Evolutionary conservation across 2,113 vertebrate species (phyloP), one percentile per base, ranked within the genome.

Genomic region (Pelvicachromis taeniatus): DNA sequence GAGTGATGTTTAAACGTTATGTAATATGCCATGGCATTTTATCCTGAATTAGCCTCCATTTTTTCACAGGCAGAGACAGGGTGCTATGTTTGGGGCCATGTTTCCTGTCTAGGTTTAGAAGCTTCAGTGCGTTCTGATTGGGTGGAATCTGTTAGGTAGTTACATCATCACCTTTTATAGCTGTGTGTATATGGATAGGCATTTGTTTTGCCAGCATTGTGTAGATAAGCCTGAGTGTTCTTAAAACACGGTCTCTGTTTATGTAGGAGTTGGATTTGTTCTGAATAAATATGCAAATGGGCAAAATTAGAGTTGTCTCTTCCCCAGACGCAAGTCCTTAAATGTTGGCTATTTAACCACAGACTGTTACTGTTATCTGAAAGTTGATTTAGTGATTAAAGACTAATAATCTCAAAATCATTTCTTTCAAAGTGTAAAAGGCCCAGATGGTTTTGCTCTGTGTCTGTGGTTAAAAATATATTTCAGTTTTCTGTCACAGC

Each of bases 1-100:
- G 4, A 93, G 93, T 93, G 86, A 91, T 91, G 90, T 94, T 87
- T 89, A 73, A 91, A 79, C 80, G 80, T 95, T 89, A 94, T 84
- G 91, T 93, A 95, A 95, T 81, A 83, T 88, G 91, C 59, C 89
- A 87, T 23, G 82, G 85, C 84, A 79, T 93, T 93, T 93, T 85
- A 19, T 92, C 81, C 85, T 38, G 78, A 26, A 61, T 82, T 85
- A 89, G 91, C 87, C 86, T 83, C 82, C 80, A 65, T 89, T 73
- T 83, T 83, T 83, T 85, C 79, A 83, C 54, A 73, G 65, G 26
- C 45, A 84, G 52, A 79, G 83, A 50, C 58, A 26, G 50, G 2
- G 9, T 7, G 12, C 84, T 77, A 63, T 40, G 73, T 45, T 88
- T 56, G 23, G 5, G 53, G 23, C 77, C 8, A 16, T 6, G 26